Conservation (phyloP, 37 sponge, comb jelly and placozoan genomes). For the Agelas oroides region DNA sequence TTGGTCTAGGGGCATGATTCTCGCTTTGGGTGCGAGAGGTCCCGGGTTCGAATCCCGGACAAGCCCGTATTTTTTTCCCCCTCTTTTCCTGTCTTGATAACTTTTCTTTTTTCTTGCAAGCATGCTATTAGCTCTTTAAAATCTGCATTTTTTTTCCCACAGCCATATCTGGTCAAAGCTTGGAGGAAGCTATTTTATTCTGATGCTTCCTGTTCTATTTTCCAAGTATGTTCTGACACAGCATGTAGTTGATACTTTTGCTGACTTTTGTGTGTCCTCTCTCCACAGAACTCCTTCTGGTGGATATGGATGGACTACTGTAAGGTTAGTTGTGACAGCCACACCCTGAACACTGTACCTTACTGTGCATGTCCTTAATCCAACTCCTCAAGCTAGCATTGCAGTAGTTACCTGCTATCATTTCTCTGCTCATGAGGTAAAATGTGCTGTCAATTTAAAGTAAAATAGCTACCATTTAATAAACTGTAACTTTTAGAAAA, state of each 20-base stretch:
- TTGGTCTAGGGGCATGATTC: constrained; percentile 95
- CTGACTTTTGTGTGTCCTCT: too few relatives aligned
- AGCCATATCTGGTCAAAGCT: constrained; percentile 27
- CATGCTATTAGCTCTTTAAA: neutral
- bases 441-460: too few relatives aligned
- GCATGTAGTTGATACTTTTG: too few relatives aligned
- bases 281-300: constrained; percentile 80
- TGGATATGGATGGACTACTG: constrained; percentile 80
- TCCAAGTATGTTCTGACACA: constrained; percentile 58
- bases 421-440: too few relatives aligned
- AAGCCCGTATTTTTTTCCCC: constrained; percentile 72
- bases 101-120: too few relatives aligned
- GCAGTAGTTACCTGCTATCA: too few relatives aligned
- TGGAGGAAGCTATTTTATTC: constrained; percentile 77
- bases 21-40: constrained; percentile 94
- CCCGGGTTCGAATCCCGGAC: constrained; percentile 95
- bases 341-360: too few relatives aligned
- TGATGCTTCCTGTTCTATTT: constrained; percentile 48
- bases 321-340: constrained; percentile 63
- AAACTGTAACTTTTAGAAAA: too few relatives aligned
- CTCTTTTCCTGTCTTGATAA: neutral
- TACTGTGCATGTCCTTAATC: too few relatives aligned
- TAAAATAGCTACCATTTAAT: too few relatives aligned
- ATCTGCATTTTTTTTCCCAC: neutral
- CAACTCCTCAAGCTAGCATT: too few relatives aligned